These are phyloP conservation scores for Malacoraja senta DNA, from an alignment of 2,797 vertebrate genomes.

Conservation along the genomic window DNA sequence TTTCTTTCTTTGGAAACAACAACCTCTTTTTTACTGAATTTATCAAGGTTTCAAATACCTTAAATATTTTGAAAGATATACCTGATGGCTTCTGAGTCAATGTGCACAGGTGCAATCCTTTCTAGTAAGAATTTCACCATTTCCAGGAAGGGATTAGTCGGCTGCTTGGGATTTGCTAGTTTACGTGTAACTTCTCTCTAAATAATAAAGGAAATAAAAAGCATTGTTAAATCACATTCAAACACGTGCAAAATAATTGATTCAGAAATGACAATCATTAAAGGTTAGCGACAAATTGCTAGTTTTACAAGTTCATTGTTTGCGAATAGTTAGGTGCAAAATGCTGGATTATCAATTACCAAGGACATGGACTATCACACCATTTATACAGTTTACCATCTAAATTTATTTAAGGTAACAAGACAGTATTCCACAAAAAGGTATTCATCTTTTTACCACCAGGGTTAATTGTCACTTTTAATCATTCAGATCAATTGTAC, in stretches of 20 bases:
- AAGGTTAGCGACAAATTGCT: not conserved
- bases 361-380: not conserved
- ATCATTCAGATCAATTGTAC: not conserved
- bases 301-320: not conserved
- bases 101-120: constrained; percentile 96
- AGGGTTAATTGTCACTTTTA: not conserved
- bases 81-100: constrained; percentile 98
- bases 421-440: not conserved
- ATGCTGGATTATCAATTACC: not conserved
- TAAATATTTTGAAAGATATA: constrained; percentile 46
- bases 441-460: not conserved
- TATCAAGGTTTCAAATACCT: not conserved
- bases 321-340: not conserved
- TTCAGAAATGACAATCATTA: not conserved
- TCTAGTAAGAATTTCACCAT: constrained; percentile 98
- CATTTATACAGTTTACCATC: not conserved
- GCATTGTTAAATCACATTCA: not conserved
- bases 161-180: constrained; percentile 95
- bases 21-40: not conserved
- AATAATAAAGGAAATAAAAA: constrained; percentile 45
- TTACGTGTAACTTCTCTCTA: constrained; percentile 96
- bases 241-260: not conserved
- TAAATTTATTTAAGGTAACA: not conserved
- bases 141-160: constrained; percentile 97
- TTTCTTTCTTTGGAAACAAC: not conserved